phyloP scores from a whole-genome alignment of 2,888 invertebrate genomes.

The Matsumyia berberina region DNA sequence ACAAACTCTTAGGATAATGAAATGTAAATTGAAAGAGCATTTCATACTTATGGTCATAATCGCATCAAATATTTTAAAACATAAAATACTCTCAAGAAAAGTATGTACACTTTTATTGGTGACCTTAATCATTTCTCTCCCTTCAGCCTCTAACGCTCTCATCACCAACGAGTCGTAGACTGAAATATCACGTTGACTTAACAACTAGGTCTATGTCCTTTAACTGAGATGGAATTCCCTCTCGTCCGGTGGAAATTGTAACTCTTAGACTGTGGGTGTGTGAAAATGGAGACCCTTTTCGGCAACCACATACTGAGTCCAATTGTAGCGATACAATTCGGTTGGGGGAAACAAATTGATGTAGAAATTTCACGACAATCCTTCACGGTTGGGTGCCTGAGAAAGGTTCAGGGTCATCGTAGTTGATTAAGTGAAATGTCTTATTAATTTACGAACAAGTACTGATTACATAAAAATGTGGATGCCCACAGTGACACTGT shows the following conservation, averaged over 20 bases:
- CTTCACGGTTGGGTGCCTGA: constrained; percentile 2
- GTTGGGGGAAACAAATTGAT: background rate
- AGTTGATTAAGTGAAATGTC: constrained; percentile 13
- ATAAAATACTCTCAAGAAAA: background rate
- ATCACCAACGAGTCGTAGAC: background rate
- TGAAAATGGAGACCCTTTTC: background rate
- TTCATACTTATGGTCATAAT: background rate
- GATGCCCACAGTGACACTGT: background rate
- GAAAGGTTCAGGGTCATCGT: constrained; percentile 16
- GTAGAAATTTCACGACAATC: background rate
- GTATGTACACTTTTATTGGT: background rate
- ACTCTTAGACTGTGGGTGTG: constrained; percentile 1
- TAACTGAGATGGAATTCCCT: background rate
- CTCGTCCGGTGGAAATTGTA: background rate
- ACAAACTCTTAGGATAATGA: constrained; percentile 7
- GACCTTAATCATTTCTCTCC: background rate
- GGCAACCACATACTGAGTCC: background rate
- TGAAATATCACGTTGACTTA: constrained; percentile 12
- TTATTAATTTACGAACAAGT: background rate
- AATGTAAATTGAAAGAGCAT: constrained; percentile 2
- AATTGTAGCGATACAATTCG: background rate
- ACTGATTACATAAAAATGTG: constrained; percentile 7
- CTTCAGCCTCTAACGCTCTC: background rate
- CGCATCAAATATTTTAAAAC: constrained; percentile 10
- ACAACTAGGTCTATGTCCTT: constrained; percentile 11